Evolutionary conservation across 2,113 vertebrate species (phyloP).

Genomic region (Sinocyclocheilus maitianheensis): DNA sequence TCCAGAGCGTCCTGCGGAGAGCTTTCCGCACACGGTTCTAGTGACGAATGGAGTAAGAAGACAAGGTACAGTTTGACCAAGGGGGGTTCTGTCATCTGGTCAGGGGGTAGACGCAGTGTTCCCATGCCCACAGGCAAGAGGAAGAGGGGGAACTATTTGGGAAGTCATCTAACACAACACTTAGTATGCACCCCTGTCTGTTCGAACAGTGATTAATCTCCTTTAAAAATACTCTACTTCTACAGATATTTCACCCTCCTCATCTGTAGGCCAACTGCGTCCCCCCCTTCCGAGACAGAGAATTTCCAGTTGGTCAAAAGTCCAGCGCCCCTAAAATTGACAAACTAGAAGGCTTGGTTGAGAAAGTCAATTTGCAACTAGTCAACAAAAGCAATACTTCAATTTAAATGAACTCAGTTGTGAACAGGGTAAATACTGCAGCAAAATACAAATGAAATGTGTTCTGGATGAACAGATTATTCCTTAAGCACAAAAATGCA

Average conservation of each 20-base stretch:
- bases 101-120: conserved; percentile 88
- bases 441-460: conserved; percentile 74
- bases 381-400: conserved; percentile 75
- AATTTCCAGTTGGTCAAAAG: conserved; percentile 99
- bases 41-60: conserved; percentile 97
- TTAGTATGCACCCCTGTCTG: background rate
- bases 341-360: conserved; percentile 84
- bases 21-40: conserved; percentile 95
- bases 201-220: background rate
- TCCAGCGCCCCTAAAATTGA: conserved; percentile 95
- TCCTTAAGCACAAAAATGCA: background rate
- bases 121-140: conserved; percentile 73
- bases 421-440: conserved; percentile 77
- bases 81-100: conserved; percentile 94
- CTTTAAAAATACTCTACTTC: conserved; percentile 5
- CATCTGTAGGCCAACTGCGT: conserved; percentile 68
- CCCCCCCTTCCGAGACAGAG: conserved; percentile 89
- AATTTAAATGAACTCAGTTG: conserved; percentile 66
- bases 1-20: conserved; percentile 99
- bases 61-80: conserved; percentile 99
- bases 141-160: conserved; percentile 45
- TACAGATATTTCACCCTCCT: conserved; percentile 16
- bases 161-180: background rate
- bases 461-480: background rate
- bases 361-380: conserved; percentile 74